Base-by-base conservation (phyloP, 1,140 invertebrate genomes). In the Drosophila willistoni region DNA sequence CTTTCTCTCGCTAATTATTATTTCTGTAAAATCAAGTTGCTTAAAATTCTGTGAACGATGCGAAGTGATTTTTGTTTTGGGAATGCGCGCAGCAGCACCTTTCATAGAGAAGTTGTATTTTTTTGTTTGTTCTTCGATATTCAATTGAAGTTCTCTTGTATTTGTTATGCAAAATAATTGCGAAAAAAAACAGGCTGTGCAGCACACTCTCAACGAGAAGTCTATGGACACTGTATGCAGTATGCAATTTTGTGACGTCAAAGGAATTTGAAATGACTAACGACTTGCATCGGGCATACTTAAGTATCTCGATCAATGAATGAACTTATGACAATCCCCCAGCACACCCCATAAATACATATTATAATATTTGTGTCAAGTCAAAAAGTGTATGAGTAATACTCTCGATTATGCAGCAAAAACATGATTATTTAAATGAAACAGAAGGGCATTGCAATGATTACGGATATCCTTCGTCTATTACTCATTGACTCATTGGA, bases 121-220 rank as follows among this genome's bases (percentile, higher is more conserved):
- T 10, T 60, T 51, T 64, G 51, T 25, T 25, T 25, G 19, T 22
- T 22, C 68, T 29, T 36, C 12, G 44, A 19, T 42, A 62, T 67
- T 51, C 70, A 81, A 81, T 84, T 63, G 70, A 72, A 72, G 84
- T 82, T 76, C 68, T 81, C 69, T 69, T 78, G 64, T 87, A 61
- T 87, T 86, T 86, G 76, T 83, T 65, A 83, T 86, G 83, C 79
- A 68, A 86, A 86, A 67, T 83, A 66, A 47, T 68, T 66, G 42
- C 19, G 19, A 76, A 77, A 73, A 77, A 47, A 7, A 25, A 4
- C 22, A 25, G 22, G 2, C 14, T 47, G 34, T 73, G 76, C 65
- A 68, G 17, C 62, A 65, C 60, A 77, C 13, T 71, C 62, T 3
- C 33, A 1, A 3, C 44, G 5, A 59, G 44, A 47, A 71, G 47